phyloP scores from a whole-genome alignment of 2,888 invertebrate genomes.

The Tolmerus cingulatus region DNA sequence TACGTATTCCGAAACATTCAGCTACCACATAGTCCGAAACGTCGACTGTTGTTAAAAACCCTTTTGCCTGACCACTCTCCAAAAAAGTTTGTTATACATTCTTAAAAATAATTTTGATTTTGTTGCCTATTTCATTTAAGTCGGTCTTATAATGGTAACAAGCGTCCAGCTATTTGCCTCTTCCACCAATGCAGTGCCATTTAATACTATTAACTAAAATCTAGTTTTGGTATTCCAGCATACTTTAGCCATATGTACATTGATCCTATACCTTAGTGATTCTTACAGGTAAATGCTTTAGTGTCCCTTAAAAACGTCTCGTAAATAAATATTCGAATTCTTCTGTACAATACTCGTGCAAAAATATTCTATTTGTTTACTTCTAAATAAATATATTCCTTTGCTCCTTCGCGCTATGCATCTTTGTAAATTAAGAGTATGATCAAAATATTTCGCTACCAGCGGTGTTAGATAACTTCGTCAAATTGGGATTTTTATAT shows the following conservation, averaged over 20 bases:
- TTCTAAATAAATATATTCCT: slow-evolving; percentile 40
- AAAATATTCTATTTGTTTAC: slow-evolving; percentile 42
- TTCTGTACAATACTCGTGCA: slow-evolving; percentile 41
- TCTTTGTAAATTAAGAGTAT: slow-evolving; percentile 9
- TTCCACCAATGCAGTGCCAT: neutral
- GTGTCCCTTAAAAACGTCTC: slow-evolving; percentile 23
- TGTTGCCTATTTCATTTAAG: neutral
- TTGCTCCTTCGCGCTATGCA: slow-evolving; percentile 28
- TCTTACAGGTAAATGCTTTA: neutral
- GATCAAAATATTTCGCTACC: slow-evolving; percentile 2
- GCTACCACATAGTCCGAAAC: neutral
- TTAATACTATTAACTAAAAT: neutral
- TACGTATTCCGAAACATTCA: neutral
- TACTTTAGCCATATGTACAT: slow-evolving; percentile 1
- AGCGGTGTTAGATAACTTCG: neutral
- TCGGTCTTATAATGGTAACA: neutral
- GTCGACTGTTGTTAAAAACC: neutral
- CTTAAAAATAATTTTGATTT: slow-evolving; percentile 37
- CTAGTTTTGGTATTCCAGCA: slow-evolving; percentile 4
- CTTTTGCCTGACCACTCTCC: neutral
- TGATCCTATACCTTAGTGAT: neutral
- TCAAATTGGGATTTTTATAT: neutral
- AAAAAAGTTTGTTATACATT: neutral
- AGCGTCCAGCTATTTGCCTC: neutral
- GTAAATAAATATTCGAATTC: slow-evolving; percentile 35